Evolutionary conservation across 2,888 invertebrate genomes (phyloP), one percentile per base, ranked within the genome.

Genomic region (Stratiomys singularior): DNA sequence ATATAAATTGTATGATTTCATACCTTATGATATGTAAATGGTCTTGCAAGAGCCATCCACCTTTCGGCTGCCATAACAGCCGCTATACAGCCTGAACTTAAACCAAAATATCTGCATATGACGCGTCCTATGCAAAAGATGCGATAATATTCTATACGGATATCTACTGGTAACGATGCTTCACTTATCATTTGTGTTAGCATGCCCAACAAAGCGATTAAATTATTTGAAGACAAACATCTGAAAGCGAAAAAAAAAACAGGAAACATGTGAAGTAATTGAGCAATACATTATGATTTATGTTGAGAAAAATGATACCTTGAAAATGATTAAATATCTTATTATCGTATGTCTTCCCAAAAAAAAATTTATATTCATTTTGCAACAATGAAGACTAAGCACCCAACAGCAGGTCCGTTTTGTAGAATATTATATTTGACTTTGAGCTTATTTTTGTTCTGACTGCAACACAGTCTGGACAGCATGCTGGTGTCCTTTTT

Each of bases 21-120:
- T 78, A 96, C 96, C 93, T 94, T 94, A 86, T 95, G 95, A 86
- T 96, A 96, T 82, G 94, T 89, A 87, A 96, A 96, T 52, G 96
- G 96, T 81, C 93, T 89, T 13, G 96, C 95, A 82, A 96, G 90
- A 25, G 96, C 96, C 83, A 96, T 89, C 92, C 94, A 96, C 81
- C 96, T 89, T 87, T 96, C 96, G 46, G 93, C 90, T 13, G 96
- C 95, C 96, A 96, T 96, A 78, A 95, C 93, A 83, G 94, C 92
- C 25, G 96, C 95, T 82, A 96, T 94, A 87, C 94, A 94, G 60
- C 95, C 96, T 81, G 95, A 95, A 83, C 94, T 94, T 78, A 96
- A 89, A 69, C 96, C 96, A 87, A 96, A 96, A 81, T 93, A 91
- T 79, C 96, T 90, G 88, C 94, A 91, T 76, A 94, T 88, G 5